A percentile compares a stretch with the other conserved stretches of the same genome.
Evolutionary conservation across 2,888 invertebrate genomes (phyloP).

Genomic region (Nezara viridula): DNA sequence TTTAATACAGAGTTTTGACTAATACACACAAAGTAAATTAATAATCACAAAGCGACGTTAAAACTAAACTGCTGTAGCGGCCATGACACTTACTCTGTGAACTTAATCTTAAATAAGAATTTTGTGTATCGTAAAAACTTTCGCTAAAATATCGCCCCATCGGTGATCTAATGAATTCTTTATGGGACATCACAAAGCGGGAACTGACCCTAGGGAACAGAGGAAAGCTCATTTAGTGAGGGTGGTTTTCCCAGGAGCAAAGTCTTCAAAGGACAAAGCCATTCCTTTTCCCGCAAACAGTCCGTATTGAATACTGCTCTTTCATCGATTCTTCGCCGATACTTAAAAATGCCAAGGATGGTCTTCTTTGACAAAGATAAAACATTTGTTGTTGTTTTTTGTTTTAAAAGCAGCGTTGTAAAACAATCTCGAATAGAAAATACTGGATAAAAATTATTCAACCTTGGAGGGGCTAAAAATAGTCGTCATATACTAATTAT

Average conservation of each 20-base stretch:
- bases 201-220: conserved; percentile 2
- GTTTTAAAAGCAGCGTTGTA: not conserved
- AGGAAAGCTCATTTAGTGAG: conserved; percentile 24
- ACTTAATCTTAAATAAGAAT: not conserved
- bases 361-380: not conserved
- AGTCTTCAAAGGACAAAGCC: conserved; percentile 34
- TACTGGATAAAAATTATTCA: not conserved
- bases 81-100: too few species aligned
- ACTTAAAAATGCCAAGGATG: not conserved
- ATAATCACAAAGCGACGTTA: too few species aligned
- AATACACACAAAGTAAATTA: too few species aligned
- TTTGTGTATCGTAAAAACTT: not conserved
- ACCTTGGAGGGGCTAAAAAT: too few species aligned
- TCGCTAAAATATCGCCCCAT: not conserved
- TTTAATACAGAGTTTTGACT: too few species aligned
- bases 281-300: conserved; percentile 15
- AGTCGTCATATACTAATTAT: too few species aligned
- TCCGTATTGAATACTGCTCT: conserved; percentile 18
- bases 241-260: conserved; percentile 6
- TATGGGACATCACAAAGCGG: not conserved
- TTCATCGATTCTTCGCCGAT: not conserved
- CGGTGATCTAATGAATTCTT: conserved; percentile 7
- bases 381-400: not conserved
- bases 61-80: too few species aligned
- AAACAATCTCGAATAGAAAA: not conserved